Evolutionary conservation across 2,797 vertebrate genomes (phyloP).

Genomic region (Triplophysa yarkandensis): DNA sequence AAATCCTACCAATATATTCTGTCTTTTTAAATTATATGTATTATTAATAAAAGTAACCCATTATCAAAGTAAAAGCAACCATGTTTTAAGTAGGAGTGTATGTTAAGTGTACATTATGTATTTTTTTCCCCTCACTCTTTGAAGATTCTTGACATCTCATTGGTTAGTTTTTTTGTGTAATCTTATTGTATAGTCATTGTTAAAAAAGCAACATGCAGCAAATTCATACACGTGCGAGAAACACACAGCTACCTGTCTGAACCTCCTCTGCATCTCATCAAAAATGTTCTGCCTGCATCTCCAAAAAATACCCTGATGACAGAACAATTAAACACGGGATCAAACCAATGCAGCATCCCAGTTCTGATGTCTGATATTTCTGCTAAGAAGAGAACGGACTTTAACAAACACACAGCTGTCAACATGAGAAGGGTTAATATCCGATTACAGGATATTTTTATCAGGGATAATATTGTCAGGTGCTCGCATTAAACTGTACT

Average conservation of each 20-base stretch:
- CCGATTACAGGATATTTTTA: constrained; percentile 80
- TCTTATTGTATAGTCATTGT: constrained; percentile 26
- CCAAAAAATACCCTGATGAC: constrained; percentile 91
- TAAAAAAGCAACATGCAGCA: constrained; percentile 55
- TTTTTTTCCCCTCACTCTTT: too few relatives aligned
- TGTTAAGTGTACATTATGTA: too few relatives aligned
- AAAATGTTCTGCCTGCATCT: constrained; percentile 98
- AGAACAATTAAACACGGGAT: constrained; percentile 51
- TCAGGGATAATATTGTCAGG: constrained; percentile 70
- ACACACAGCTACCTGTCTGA: constrained; percentile 85
- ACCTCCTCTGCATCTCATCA: constrained; percentile 97
- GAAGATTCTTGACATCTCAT: not conserved
- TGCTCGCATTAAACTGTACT: constrained; percentile 60
- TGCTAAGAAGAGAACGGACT: too few relatives aligned
- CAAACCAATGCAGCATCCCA: constrained; percentile 8
- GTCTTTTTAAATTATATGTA: too few relatives aligned
- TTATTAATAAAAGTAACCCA: too few relatives aligned
- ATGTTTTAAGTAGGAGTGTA: too few relatives aligned
- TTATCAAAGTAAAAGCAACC: too few relatives aligned
- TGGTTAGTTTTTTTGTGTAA: not conserved
- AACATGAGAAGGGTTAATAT: constrained; percentile 71
- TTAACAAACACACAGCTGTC: constrained; percentile 60
- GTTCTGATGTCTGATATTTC: not conserved
- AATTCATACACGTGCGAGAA: constrained; percentile 46
- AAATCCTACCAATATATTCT: too few relatives aligned